Evolutionary conservation across 2,797 vertebrate genomes (phyloP).

Genomic region (Paratrypauchen microcephalus): DNA sequence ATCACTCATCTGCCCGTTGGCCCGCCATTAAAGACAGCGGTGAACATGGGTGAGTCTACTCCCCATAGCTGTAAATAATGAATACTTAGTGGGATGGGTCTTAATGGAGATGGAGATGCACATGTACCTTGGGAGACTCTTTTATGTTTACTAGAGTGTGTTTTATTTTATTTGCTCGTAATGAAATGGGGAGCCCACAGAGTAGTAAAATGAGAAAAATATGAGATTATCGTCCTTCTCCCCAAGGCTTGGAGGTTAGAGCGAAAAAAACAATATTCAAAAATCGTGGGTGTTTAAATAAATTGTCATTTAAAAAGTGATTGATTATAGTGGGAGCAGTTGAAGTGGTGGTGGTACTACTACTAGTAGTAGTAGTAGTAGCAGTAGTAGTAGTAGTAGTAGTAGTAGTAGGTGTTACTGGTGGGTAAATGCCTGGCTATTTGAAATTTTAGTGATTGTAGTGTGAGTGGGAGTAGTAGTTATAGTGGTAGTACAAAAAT

Average conservation of each 20-base stretch:
- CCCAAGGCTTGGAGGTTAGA: constrained; percentile 20
- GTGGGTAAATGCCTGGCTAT: too few relatives aligned
- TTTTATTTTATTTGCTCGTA: constrained; percentile 51
- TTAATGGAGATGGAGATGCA: constrained; percentile 44
- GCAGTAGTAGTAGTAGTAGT: too few relatives aligned
- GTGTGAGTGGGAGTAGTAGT: too few relatives aligned
- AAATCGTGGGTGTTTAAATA: constrained; percentile 27
- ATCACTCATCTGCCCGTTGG: constrained; percentile 8
- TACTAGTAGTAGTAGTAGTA: neutral
- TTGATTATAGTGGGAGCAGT: constrained; percentile 4
- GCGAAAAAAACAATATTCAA: constrained; percentile 18
- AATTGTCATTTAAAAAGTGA: constrained; percentile 27
- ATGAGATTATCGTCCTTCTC: constrained; percentile 30
- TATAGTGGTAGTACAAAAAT: too few relatives aligned
- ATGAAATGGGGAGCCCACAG: constrained; percentile 46
- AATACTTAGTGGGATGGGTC: constrained; percentile 31
- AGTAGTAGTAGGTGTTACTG: too few relatives aligned
- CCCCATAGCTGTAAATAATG: constrained; percentile 34
- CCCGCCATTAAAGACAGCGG: constrained; percentile 22
- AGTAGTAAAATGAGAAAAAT: constrained; percentile 39
- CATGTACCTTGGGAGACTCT: constrained; percentile 31
- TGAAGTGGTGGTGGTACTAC: neutral
- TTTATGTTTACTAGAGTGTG: constrained; percentile 38
- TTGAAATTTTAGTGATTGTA: too few relatives aligned
- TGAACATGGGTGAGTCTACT: constrained; percentile 24